phyloP scores from a whole-genome alignment of 2,797 vertebrate genomes.

The Mormyrops attenuatus region DNA sequence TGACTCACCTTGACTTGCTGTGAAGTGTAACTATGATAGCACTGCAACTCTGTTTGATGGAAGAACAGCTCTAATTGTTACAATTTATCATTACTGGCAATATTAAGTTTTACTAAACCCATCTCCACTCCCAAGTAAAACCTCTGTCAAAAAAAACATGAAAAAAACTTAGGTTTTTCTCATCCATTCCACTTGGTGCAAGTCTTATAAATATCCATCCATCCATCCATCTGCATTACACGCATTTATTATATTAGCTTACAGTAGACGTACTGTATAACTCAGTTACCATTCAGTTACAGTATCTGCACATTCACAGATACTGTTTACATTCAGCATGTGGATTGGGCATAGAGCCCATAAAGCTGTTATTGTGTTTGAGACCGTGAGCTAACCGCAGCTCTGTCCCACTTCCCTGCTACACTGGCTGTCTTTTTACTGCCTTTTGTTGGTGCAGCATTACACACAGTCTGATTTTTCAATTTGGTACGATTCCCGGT shows the following conservation, averaged over 20 bases:
- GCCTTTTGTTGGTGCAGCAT: conserved; percentile 2
- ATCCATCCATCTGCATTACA: background rate
- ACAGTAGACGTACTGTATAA: background rate
- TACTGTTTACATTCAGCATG: background rate
- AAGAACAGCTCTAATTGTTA: background rate
- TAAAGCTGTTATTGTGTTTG: background rate
- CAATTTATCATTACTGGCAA: background rate
- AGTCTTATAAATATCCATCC: background rate
- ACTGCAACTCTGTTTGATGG: background rate
- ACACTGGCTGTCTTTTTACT: background rate
- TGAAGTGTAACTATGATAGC: background rate
- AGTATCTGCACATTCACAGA: background rate
- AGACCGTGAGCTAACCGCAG: background rate
- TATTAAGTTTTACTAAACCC: background rate
- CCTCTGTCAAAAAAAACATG: background rate
- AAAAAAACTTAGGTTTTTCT: background rate
- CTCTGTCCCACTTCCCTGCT: background rate
- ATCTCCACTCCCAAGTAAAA: background rate
- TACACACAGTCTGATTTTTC: conserved; percentile 6
- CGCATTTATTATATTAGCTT: background rate
- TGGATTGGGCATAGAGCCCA: background rate
- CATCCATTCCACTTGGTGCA: background rate
- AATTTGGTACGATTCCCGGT: background rate
- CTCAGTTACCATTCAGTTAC: background rate
- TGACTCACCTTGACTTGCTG: background rate